These are phyloP conservation scores for Akabosia matsudoensis DNA, from an alignment of 1,140 invertebrate genomes.

Conservation along the genomic window DNA sequence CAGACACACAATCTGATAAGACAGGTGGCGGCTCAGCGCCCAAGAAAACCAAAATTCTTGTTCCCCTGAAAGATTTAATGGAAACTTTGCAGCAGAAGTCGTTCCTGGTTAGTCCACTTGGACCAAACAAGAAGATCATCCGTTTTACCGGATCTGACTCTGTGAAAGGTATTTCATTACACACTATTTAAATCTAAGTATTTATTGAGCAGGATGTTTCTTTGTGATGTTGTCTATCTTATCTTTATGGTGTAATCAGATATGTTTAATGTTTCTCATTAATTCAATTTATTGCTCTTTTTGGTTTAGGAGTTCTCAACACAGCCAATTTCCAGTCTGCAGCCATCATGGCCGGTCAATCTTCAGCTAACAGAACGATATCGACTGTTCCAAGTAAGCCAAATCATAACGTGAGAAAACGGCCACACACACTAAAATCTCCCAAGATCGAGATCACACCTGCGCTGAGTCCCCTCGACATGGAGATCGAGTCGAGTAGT, in stretches of 20 bases:
- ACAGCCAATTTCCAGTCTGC: constrained; percentile 4
- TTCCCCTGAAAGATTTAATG: constrained; percentile 43
- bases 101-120: constrained; percentile 40
- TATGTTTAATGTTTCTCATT: neutral
- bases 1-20: constrained; percentile 25
- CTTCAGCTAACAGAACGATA: constrained; percentile 11
- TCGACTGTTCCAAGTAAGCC: constrained; percentile 22
- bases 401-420: constrained; percentile 35
- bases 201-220: too few species aligned
- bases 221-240: too few species aligned
- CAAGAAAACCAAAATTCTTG: constrained; percentile 46
- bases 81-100: constrained; percentile 42
- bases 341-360: constrained; percentile 18
- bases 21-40: constrained; percentile 14
- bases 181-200: too few species aligned
- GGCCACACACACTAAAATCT: constrained; percentile 28
- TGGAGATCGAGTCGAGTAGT: neutral
- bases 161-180: constrained; percentile 42
- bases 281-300: neutral
- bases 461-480: neutral
- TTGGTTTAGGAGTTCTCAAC: neutral
- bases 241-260: neutral
- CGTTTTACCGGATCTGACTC: constrained; percentile 42
- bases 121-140: constrained; percentile 45
- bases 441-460: constrained; percentile 19